A percentile compares a stretch with the other conserved stretches of the same genome.
These are phyloP conservation scores for Cancer borealis DNA, from an alignment of 2,888 invertebrate genomes.

Conservation along the genomic window DNA sequence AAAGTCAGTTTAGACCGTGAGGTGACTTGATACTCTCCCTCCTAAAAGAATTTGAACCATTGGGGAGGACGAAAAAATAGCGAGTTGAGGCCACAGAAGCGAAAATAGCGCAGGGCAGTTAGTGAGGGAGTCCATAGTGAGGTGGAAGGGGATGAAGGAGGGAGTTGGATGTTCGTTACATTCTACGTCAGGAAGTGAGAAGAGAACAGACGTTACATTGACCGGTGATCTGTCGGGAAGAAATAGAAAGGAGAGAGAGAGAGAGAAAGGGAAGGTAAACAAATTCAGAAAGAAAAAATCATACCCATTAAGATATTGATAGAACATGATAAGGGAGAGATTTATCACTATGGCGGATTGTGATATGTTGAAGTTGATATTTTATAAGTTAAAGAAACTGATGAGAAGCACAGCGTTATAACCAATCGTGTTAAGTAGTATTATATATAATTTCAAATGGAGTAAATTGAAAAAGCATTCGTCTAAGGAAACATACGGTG, in stretches of 20 bases:
- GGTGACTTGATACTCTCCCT: neutral
- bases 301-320: neutral
- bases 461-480: no score
- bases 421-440: no score
- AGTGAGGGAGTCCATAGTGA: neutral
- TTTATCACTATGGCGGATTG: neutral
- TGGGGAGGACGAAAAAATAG: neutral
- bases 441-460: no score
- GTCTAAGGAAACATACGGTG: no score
- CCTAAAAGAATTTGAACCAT: constrained; percentile 4
- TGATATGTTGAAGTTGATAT: no score
- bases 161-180: neutral
- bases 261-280: neutral
- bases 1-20: neutral
- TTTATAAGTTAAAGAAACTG: no score
- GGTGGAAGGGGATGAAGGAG: neutral
- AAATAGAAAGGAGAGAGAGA: neutral
- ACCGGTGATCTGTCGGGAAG: neutral
- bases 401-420: no score
- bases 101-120: neutral
- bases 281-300: neutral
- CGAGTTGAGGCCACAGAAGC: neutral
- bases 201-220: neutral
- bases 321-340: neutral
- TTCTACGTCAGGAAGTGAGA: neutral